These are phyloP conservation scores for Lasioglossum oenotherae DNA, from an alignment of 2,888 invertebrate genomes.

Conservation along the genomic window DNA sequence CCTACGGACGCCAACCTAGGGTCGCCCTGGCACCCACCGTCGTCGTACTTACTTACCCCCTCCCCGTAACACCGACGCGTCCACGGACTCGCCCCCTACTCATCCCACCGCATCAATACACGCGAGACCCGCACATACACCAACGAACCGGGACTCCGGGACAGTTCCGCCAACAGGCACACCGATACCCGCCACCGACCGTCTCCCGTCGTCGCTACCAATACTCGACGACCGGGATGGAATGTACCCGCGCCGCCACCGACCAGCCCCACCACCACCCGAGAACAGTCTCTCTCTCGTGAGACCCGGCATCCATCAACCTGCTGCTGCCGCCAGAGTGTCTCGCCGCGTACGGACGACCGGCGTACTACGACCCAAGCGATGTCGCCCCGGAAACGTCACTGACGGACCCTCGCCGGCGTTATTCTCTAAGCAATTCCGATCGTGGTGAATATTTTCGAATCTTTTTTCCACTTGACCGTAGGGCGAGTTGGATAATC, in stretches of 20 bases:
- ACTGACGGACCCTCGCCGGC: not conserved
- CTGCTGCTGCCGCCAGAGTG: conserved; percentile 76
- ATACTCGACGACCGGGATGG: conserved; percentile 80
- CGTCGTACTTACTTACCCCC: conserved; percentile 65
- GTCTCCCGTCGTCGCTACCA: conserved; percentile 74
- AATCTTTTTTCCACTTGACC: rapidly evolving
- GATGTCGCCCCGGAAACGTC: not conserved
- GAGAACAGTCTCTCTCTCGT: conserved; percentile 69
- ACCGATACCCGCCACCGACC: conserved; percentile 26
- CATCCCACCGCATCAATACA: not conserved
- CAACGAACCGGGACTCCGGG: not conserved
- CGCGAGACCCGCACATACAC: not conserved
- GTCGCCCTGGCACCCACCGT: conserved; percentile 67
- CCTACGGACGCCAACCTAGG: conserved; percentile 63
- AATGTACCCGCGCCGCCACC: conserved; percentile 82
- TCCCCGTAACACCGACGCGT: conserved; percentile 20
- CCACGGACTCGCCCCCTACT: conserved; percentile 56
- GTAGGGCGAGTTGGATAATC: not conserved
- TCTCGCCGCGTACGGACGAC: conserved; percentile 56
- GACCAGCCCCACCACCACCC: conserved; percentile 78
- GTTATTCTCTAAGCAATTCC: not conserved
- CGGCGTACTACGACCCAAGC: conserved; percentile 4
- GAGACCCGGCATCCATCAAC: conserved; percentile 76
- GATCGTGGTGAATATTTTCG: no score
- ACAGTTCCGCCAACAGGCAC: conserved; percentile 40